Evolutionary conservation across 2,113 vertebrate genomes (phyloP), one percentile per base, ranked within the genome.

Genomic region (Platichthys stellatus): DNA sequence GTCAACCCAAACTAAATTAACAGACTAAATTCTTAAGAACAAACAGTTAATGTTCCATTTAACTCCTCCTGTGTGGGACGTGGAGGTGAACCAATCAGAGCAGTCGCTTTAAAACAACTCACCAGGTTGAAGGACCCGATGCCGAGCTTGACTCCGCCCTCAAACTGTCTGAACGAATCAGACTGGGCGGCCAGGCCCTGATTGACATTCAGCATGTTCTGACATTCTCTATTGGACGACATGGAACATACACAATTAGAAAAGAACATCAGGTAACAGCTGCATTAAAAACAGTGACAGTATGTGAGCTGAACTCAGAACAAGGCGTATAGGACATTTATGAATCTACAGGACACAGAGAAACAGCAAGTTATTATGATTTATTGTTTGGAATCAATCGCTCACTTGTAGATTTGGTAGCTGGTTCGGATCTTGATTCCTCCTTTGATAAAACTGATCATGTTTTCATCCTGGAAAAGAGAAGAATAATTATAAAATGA

Each of bases 381-480:
- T 43, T 43, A 12, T 13, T 12, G 40, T 43, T 43, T 43, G 12
- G 47, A 20, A 40, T 3, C 2, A 4, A 45, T 45, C 26, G 88
- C 96, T 94, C 93, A 99, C 98, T 98, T 98, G 94, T 98, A 99
- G 87, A 98, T 99, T 89, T 98, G 97, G 88, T 97, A 97, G 93
- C 97, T 98, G 17, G 96, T 98, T 84, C 97, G 94, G 77, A 98
- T 96, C 94, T 98, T 98, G 78, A 99, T 95, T 51, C 97, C 97
- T 83, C 98, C 97, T 94, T 97, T 98, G 88, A 99, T 98, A 66
- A 99, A 99, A 88, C 96, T 98, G 92, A 99, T 97, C 97, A 99
- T 98, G 91, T 97, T 99, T 91, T 99, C 98, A 93, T 99, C 98
- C 97, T 99, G 90, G 13, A 69, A 69, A 18, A 28, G 40, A 43